Evolutionary conservation across 2,797 vertebrate genomes (phyloP), one percentile per base, ranked within the genome.

Genomic region (Sorex maritimensis): DNA sequence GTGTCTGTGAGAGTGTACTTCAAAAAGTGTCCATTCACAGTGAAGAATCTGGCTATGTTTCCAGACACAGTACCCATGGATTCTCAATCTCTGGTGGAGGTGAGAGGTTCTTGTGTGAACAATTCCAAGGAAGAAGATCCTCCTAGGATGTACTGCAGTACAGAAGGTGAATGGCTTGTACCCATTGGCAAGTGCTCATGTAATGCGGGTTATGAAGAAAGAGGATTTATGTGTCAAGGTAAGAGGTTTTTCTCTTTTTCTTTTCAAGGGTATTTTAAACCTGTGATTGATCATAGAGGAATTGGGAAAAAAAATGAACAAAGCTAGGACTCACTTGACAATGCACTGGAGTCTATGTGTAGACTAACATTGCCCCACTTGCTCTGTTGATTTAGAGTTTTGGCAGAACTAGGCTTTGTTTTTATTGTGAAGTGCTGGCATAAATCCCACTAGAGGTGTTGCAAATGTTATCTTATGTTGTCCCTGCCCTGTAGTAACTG

Each of bases 141-240:
- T 6, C 99, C 99, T 68, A 99, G 99, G 98, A 99, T 99, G 99
- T 99, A 99, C 98, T 99, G 99, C 98, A 99, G 99, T 97, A 99
- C 99, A 0, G 99, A 99, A 94, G 99, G 99, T 2, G 99, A 99
- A 97, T 99, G 99, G 99, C 99, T 99, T 1, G 99, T 99, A 87
- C 99, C 99, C 75, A 99, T 99, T 75, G 99, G 99, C 97, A 99
- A 99, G 98, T 99, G 99, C 96, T 98, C 99, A 65, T 99, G 99
- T 97, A 98, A 99, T 95, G 98, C 99, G 3, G 99, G 99, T 71
- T 99, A 98, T 28, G 99, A 99, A 95, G 99, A 99, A 97, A 98
- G 98, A 97, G 99, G 98, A 95, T 99, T 97, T 95, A 98, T 98
- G 91, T 99, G 99, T 97, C 99, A 99, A 99, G 99, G 99, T 99